These are phyloP conservation scores for Chaetops frenatus DNA, from an alignment of 2,113 vertebrate genomes.

Conservation along the genomic window DNA sequence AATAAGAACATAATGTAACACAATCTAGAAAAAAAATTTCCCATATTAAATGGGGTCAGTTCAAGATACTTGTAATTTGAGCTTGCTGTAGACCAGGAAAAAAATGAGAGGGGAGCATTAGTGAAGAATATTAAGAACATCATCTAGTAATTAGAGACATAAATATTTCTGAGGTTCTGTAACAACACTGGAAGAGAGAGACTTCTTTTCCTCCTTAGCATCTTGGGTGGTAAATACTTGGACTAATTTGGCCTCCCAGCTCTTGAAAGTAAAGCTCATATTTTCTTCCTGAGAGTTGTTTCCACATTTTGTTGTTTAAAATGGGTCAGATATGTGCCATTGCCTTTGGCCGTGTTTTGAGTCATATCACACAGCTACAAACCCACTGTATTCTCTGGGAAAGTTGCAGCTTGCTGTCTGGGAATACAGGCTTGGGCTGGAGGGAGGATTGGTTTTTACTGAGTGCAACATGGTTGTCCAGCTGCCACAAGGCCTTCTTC, in stretches of 20 bases:
- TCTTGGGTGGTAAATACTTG: constrained; percentile 24
- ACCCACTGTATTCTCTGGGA: neutral
- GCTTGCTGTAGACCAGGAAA: neutral
- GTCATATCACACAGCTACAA: neutral
- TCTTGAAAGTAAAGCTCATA: neutral
- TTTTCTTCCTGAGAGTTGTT: constrained; percentile 11
- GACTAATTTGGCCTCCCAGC: neutral
- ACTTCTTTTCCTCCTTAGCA: neutral
- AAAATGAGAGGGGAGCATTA: neutral
- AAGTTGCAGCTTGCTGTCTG: neutral
- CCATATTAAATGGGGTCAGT: neutral
- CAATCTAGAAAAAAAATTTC: neutral
- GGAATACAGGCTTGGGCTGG: neutral
- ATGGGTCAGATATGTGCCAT: neutral
- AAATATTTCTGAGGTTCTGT: neutral
- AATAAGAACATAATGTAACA: neutral
- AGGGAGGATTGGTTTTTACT: neutral
- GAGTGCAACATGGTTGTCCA: neutral
- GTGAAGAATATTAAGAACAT: neutral
- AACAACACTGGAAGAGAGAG: neutral
- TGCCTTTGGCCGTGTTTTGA: constrained; percentile 11
- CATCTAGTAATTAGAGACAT: neutral
- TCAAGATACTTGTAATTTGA: neutral
- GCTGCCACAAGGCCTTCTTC: neutral
- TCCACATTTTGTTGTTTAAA: constrained; percentile 8